Percentiles rank a stretch among this genome's conserved stretches.
Conservation (phyloP, 2,888 invertebrate genomes). For the Cepaea hortensis region DNA sequence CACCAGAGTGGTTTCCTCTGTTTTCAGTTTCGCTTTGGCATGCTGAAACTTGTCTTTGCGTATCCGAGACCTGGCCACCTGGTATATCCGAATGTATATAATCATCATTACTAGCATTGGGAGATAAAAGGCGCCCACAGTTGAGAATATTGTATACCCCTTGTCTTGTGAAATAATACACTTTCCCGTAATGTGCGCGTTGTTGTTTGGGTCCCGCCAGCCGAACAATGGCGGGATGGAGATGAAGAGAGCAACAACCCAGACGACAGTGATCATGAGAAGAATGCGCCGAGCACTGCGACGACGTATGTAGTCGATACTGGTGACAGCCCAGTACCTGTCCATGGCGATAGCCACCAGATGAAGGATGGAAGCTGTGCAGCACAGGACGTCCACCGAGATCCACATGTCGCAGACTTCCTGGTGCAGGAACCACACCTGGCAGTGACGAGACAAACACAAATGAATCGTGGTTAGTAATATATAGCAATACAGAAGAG, state of each 20-base stretch:
- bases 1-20: slow-evolving; percentile 55
- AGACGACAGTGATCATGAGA: slow-evolving; percentile 92
- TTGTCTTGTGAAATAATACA: slow-evolving; percentile 91
- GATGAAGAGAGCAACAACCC: slow-evolving; percentile 93
- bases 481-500: neutral
- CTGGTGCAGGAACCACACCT: slow-evolving; percentile 88
- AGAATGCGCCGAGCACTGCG: slow-evolving; percentile 88
- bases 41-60: slow-evolving; percentile 71
- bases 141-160: slow-evolving; percentile 94
- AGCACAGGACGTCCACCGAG: slow-evolving; percentile 96
- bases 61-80: slow-evolving; percentile 83
- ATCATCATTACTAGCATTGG: slow-evolving; percentile 95
- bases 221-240: slow-evolving; percentile 93
- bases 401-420: slow-evolving; percentile 96
- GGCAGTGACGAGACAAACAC: neutral
- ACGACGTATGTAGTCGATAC: slow-evolving; percentile 96
- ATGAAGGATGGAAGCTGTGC: slow-evolving; percentile 96
- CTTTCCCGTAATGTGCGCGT: slow-evolving; percentile 76
- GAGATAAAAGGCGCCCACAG: slow-evolving; percentile 97
- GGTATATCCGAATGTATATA: slow-evolving; percentile 96
- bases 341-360: slow-evolving; percentile 96
- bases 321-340: slow-evolving; percentile 98
- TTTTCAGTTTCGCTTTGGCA: slow-evolving; percentile 49
- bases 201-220: slow-evolving; percentile 66
- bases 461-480: neutral